phyloP scores from a whole-genome alignment of 2,113 vertebrate genomes.

The Suricata suricatta region DNA sequence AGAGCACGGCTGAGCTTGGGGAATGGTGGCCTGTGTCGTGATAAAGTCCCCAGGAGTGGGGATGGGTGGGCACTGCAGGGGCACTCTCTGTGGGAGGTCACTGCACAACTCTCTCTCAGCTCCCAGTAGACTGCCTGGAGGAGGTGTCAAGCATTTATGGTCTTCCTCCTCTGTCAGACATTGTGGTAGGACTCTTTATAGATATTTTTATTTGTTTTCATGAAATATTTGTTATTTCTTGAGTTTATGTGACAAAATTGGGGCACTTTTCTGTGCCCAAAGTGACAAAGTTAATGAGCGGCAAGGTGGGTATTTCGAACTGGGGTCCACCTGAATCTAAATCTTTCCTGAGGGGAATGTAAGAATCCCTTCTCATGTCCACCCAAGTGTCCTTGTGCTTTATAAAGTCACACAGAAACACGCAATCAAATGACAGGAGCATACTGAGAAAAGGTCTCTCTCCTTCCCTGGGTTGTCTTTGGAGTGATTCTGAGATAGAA shows the following conservation, averaged over 20 bases:
- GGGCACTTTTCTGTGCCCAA: no score
- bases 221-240: not conserved
- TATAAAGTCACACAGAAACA: not conserved
- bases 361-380: not conserved
- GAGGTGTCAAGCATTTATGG: fast-evolving
- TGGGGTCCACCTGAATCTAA: not conserved
- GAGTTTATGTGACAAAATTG: not conserved
- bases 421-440: not conserved
- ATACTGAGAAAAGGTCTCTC: fast-evolving
- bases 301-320: not conserved
- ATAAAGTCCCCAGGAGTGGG: no score
- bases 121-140: not conserved
- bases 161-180: not conserved
- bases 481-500: not conserved
- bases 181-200: no score
- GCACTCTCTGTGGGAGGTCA: fast-evolving
- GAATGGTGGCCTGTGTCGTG: fast-evolving
- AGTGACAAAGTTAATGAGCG: not conserved
- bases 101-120: fast-evolving
- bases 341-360: not conserved
- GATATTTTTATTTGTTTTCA: not conserved
- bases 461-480: not conserved
- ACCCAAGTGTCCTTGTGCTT: not conserved
- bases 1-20: not conserved
- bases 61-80: fast-evolving